Evolutionary conservation across 1,140 invertebrate species (phyloP).

Genomic region (Saccostrea glomerata): DNA sequence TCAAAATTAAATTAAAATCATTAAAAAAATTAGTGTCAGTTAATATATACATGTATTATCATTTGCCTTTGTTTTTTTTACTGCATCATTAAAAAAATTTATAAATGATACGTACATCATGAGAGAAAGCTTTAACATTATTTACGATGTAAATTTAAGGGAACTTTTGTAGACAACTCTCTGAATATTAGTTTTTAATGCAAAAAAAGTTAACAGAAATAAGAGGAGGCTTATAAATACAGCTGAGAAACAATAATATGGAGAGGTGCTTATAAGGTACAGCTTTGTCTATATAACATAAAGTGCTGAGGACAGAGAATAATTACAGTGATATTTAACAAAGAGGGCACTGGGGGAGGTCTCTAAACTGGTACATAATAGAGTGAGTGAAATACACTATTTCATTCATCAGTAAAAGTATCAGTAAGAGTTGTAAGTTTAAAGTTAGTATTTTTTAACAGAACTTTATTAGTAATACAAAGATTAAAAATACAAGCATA

Average conservation of each 20-base stretch:
- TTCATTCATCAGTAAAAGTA: background rate
- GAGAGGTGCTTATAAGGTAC: background rate
- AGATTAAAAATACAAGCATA: background rate
- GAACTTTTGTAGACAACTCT: background rate
- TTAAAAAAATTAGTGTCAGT: too few species aligned
- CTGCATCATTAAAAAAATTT: too few species aligned
- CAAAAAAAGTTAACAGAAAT: background rate
- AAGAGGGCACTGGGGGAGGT: background rate
- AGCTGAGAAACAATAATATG: background rate
- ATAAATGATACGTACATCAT: background rate
- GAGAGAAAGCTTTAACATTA: background rate
- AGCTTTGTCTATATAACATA: background rate
- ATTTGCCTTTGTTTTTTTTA: too few species aligned
- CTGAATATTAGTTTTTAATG: background rate
- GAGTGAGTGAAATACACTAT: background rate
- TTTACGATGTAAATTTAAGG: background rate
- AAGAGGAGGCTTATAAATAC: background rate
- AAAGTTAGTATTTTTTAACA: background rate
- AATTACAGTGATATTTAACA: background rate
- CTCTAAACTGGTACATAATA: background rate
- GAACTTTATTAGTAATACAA: background rate
- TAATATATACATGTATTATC: too few species aligned
- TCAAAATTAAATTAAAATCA: background rate
- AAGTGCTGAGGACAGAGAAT: background rate
- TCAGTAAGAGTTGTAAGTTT: background rate